These are phyloP conservation scores for Baccha elongata DNA, from an alignment of 2,888 invertebrate species.

Conservation along the genomic window DNA sequence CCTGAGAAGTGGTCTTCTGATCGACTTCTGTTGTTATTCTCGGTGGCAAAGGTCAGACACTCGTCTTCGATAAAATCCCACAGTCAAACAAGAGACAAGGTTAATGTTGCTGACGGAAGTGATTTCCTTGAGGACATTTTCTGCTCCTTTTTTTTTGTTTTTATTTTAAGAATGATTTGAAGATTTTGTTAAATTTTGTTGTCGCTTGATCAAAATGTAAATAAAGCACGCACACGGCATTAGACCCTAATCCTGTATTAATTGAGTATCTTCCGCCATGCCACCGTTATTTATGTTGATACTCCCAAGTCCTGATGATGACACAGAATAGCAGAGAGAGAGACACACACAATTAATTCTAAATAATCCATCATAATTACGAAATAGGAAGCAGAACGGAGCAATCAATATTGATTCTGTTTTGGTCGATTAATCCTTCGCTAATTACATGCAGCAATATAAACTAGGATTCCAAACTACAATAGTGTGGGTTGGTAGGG, in stretches of 20 bases:
- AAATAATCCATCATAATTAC: constrained; percentile 73
- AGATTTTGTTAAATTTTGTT: constrained; percentile 29
- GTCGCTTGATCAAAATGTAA: constrained; percentile 56
- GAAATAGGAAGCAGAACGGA: constrained; percentile 67
- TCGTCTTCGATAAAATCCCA: constrained; percentile 20
- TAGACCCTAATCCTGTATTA: constrained; percentile 63
- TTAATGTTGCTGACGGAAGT: constrained; percentile 13
- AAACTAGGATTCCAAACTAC: constrained; percentile 49
- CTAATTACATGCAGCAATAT: constrained; percentile 70
- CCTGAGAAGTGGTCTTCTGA: constrained; percentile 36
- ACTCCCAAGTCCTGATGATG: not conserved
- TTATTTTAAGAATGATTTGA: not conserved
- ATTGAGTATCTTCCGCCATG: constrained; percentile 54
- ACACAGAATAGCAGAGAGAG: constrained; percentile 1
- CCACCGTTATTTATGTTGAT: constrained; percentile 3
- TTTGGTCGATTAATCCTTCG: constrained; percentile 73
- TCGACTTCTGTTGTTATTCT: constrained; percentile 58
- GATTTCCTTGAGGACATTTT: not conserved
- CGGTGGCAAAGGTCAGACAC: constrained; percentile 49
- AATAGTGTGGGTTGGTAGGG: not conserved
- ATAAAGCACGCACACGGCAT: constrained; percentile 62
- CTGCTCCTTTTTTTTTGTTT: not conserved
- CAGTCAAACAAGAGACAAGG: constrained; percentile 18
- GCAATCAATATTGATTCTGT: constrained; percentile 73
- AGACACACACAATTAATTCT: constrained; percentile 58